Percentiles rank a stretch among this genome's conserved stretches.
Conservation (phyloP, 2,113 vertebrate species). For the Ctenomys sociabilis region DNA sequence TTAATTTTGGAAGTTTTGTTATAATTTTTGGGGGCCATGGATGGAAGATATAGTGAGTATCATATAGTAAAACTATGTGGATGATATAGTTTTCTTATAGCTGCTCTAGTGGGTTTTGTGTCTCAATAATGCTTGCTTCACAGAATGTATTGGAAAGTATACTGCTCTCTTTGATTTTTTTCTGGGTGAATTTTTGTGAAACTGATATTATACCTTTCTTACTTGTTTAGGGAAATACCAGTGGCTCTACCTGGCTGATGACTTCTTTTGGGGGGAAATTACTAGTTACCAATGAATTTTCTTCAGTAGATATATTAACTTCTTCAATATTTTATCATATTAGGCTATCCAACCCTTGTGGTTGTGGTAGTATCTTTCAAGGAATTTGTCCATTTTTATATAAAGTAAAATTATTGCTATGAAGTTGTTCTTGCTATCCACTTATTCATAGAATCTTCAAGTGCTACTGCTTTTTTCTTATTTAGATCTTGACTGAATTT, state of each 20-base stretch:
- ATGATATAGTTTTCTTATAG: not conserved
- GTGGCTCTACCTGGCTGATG: not conserved
- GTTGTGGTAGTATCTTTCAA: not conserved
- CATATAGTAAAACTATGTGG: no score
- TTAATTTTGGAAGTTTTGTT: not conserved
- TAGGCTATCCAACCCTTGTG: not conserved
- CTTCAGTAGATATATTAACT: not conserved
- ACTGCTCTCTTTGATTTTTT: not conserved
- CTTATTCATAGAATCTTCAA: not conserved
- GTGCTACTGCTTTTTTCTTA: not conserved
- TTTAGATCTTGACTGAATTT: not conserved
- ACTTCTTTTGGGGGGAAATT: not conserved
- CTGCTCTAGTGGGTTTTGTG: not conserved
- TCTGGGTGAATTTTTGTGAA: conserved; percentile 6
- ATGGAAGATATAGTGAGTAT: not conserved
- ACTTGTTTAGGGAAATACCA: not conserved
- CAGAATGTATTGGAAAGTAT: not conserved
- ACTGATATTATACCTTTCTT: not conserved
- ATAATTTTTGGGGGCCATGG: not conserved
- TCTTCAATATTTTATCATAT: not conserved
- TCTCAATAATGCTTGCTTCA: not conserved
- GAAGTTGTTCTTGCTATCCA: not conserved
- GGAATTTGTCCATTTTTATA: not conserved
- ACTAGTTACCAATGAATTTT: not conserved
- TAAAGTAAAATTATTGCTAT: not conserved